Base-by-base conservation (phyloP, 37 sponge, comb jelly and placozoan genomes). In the Eunapius fragilis region DNA sequence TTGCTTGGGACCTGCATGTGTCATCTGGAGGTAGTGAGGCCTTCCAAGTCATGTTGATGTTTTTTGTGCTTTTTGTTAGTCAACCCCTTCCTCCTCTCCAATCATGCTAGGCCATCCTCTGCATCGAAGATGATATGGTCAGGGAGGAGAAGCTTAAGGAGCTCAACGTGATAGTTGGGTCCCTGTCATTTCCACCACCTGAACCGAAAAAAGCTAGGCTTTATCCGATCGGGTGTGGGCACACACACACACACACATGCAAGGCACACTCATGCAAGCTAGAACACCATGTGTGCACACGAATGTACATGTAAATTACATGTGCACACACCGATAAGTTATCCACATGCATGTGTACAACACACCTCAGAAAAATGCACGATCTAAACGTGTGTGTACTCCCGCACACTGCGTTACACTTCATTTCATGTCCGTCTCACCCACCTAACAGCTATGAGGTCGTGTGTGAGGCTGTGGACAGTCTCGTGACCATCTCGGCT, bases 91-190 rank as follows among this genome's bases (percentile, higher is more conserved):
- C 41, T 38, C 77, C 77, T 34, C 77, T 34, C 41, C 77, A 6
- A 28, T 10, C 3, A 10, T 27, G 27, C 71, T 27, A 25, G 25
- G 27, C 71, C 7, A 76, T 91, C 2, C 33, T 91, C 74, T 32
- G 37, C 0, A 75, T 94, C 73, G 92, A 91, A 37, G 88, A 88
- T 58, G 87, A 86, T 30, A 68, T 17, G 10, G 9, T 25, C 23
- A 69, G 92, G 22, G 91, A 91, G 38, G 84, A 76, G 47, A 91
- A 94, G 67, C 87, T 91, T 37, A 79, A 50, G 35, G 38, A 67
- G 37, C 69, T 94, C 74, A 94, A 77, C 78, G 25, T 27, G 22
- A 27, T 71, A 14, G 85, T 91, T 38, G 87, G 80, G 22, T n/a
- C 19, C 14, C 71, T 94, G 24, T 82, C 89, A 24, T 82, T 91